Conservation (phyloP, 2,888 invertebrate genomes). For the Lasioglossum malachurum region DNA sequence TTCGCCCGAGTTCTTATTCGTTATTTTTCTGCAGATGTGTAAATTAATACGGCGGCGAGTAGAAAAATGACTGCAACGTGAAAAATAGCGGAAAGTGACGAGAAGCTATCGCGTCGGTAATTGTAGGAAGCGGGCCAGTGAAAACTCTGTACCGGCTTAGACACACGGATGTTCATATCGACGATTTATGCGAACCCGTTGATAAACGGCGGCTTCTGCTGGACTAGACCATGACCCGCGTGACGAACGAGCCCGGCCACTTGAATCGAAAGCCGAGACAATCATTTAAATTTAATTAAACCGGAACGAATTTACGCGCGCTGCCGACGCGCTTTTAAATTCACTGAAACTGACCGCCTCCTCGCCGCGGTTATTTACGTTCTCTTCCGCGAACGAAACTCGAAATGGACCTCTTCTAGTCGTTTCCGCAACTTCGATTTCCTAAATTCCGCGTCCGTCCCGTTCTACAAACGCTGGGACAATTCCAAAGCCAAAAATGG, state of each 20-base stretch:
- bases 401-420: neutral
- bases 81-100: neutral
- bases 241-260: constrained; percentile 60
- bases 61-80: neutral
- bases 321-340: constrained; percentile 55
- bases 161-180: constrained; percentile 60
- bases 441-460: neutral
- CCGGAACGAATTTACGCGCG: constrained; percentile 59
- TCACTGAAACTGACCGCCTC: constrained; percentile 43
- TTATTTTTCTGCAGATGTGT: neutral
- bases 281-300: constrained; percentile 67
- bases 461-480: neutral
- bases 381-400: constrained; percentile 22
- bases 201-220: constrained; percentile 58
- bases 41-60: neutral
- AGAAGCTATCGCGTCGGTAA: constrained; percentile 50
- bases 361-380: constrained; percentile 50
- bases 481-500: too few species aligned
- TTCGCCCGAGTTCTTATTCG: neutral
- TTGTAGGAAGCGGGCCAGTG: constrained; percentile 51
- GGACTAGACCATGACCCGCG: constrained; percentile 46
- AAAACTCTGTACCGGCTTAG: constrained; percentile 42
- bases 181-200: constrained; percentile 63
- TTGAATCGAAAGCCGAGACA: constrained; percentile 63
- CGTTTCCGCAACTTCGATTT: neutral